Percentiles rank a stretch among this genome's conserved stretches.
Conservation (phyloP, 92 coral and sea anemone species). For the Porites cylindrica region DNA sequence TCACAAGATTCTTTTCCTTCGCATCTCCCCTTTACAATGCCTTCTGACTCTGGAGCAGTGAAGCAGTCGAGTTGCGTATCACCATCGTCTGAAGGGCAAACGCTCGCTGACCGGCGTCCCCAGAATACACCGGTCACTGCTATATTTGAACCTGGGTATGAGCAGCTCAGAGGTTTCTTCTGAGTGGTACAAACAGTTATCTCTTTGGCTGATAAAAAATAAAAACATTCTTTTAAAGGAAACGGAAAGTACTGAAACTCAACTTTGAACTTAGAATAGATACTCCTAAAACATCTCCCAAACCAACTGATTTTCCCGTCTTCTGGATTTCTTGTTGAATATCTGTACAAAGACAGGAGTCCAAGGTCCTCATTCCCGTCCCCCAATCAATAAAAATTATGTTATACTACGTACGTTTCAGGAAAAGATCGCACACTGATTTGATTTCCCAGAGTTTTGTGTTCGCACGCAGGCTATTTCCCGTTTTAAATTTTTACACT, state of each 20-base stretch:
- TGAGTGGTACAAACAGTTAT: conserved; percentile 94
- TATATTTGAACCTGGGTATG: conserved; percentile 95
- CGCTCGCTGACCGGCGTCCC: conserved; percentile 85
- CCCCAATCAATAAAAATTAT: too few species aligned
- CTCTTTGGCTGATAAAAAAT: conserved; percentile 68
- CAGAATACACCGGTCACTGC: conserved; percentile 96
- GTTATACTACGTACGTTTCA: too few species aligned
- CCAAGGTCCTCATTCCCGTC: too few species aligned
- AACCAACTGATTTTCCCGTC: too few species aligned
- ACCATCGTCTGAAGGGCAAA: conserved; percentile 99
- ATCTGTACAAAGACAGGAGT: too few species aligned
- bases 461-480: too few species aligned
- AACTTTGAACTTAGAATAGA: background rate
- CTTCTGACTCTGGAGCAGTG: conserved; percentile 95
- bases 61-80: conserved; percentile 93
- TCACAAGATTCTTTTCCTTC: conserved; percentile 98
- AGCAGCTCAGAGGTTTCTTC: conserved; percentile 94
- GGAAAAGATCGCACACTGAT: too few species aligned
- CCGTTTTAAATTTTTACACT: too few species aligned
- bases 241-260: background rate
- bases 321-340: too few species aligned
- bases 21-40: conserved; percentile 95
- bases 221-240: background rate
- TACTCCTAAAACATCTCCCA: too few species aligned
- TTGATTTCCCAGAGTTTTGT: too few species aligned